Percentiles rank a stretch among this genome's conserved stretches.
Evolutionary conservation across 2,797 vertebrate genomes (phyloP).

Genomic region (Adrianichthys oophorus): DNA sequence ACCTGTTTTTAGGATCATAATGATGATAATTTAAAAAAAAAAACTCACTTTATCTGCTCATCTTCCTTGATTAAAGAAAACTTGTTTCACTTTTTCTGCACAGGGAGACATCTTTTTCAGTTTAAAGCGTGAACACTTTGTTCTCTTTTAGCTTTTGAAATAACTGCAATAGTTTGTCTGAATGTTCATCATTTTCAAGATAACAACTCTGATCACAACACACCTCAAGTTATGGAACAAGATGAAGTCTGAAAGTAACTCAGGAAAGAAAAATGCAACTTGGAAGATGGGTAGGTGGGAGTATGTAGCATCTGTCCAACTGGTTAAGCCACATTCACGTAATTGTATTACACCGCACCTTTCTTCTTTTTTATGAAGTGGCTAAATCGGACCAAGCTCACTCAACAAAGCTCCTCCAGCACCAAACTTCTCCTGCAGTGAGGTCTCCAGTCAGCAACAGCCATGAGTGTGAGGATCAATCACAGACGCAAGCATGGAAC

Average conservation of each 20-base stretch:
- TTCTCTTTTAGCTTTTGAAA: neutral
- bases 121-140: too few relatives aligned
- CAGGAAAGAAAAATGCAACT: constrained; percentile 15
- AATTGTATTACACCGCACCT: constrained; percentile 55
- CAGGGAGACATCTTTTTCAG: too few relatives aligned
- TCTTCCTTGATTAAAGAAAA: too few relatives aligned
- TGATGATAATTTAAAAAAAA: too few relatives aligned
- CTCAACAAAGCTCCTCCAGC: constrained; percentile 18
- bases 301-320: constrained; percentile 40
- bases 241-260: neutral
- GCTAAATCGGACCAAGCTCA: constrained; percentile 22
- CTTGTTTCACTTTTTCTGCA: too few relatives aligned
- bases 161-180: neutral
- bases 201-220: neutral
- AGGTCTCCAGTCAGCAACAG: constrained; percentile 6
- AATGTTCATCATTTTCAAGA: neutral
- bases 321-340: constrained; percentile 62
- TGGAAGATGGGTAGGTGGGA: constrained; percentile 48
- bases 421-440: constrained; percentile 11
- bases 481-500: neutral
- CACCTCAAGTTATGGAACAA: neutral
- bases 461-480: constrained; percentile 63
- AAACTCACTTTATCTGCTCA: too few relatives aligned
- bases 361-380: constrained; percentile 53
- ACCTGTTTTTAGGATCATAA: too few relatives aligned